Evolutionary conservation across 1,140 invertebrate species (phyloP).

Genomic region (Brachionus paranguensis): DNA sequence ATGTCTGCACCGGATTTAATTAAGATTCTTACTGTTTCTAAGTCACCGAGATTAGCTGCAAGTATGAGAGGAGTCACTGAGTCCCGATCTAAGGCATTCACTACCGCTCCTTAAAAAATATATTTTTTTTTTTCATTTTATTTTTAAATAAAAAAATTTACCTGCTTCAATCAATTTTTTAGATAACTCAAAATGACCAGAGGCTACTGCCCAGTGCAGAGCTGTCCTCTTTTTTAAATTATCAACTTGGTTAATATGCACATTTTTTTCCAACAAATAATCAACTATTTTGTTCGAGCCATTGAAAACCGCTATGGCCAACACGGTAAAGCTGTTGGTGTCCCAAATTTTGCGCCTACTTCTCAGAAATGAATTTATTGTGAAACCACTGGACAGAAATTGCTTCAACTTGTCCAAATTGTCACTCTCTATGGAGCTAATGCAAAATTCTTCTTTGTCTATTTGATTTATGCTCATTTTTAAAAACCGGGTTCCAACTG

Average conservation of each 20-base stretch:
- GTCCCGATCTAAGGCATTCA: slow-evolving; percentile 46
- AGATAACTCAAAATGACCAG: slow-evolving; percentile 46
- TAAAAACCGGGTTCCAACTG: not conserved
- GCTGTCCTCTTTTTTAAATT: slow-evolving; percentile 53
- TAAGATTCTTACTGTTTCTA: slow-evolving; percentile 43
- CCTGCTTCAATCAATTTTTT: slow-evolving; percentile 42
- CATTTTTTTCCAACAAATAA: slow-evolving; percentile 41
- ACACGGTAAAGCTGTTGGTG: slow-evolving; percentile 2
- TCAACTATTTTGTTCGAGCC: slow-evolving; percentile 10
- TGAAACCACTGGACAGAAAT: not conserved
- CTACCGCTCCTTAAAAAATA: not conserved
- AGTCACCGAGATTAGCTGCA: slow-evolving; percentile 47
- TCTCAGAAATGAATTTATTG: slow-evolving; percentile 23
- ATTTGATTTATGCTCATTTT: slow-evolving; percentile 38
- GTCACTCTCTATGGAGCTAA: not conserved
- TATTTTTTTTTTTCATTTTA: not conserved
- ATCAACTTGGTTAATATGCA: slow-evolving; percentile 44
- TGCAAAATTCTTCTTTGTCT: slow-evolving; percentile 29
- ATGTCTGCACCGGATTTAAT: slow-evolving; percentile 46
- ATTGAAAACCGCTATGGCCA: not conserved
- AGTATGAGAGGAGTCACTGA: slow-evolving; percentile 48
- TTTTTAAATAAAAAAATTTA: not conserved
- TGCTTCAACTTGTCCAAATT: slow-evolving; percentile 34
- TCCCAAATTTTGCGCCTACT: slow-evolving; percentile 13
- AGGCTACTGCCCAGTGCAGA: slow-evolving; percentile 51